Evolutionary conservation across 64 coral and sea anemone species (phyloP).

Genomic region (Dendronephthya gigantea): DNA sequence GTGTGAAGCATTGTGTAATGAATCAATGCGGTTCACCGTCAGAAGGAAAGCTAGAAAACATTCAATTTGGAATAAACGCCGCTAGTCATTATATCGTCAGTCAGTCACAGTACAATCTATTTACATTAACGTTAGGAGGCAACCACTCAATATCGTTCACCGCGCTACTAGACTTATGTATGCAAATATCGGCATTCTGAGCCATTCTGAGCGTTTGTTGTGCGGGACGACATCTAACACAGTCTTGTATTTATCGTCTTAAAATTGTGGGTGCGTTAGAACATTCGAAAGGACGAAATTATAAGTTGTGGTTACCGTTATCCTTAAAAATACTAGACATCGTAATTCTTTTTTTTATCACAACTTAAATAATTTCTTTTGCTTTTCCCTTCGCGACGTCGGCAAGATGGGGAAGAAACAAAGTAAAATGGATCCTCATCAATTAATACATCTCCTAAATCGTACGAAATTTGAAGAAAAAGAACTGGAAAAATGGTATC

Average conservation of each 20-base stretch:
- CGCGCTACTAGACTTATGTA: background rate
- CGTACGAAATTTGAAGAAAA: slow-evolving; percentile 94
- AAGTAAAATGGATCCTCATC: slow-evolving; percentile 74
- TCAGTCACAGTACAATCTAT: background rate
- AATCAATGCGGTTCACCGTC: background rate
- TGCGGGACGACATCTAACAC: background rate
- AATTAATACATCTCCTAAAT: slow-evolving; percentile 65
- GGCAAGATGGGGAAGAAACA: slow-evolving; percentile 86
- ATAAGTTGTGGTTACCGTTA: background rate
- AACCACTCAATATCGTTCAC: slow-evolving; percentile 4
- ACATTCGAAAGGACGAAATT: background rate
- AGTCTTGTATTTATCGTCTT: background rate
- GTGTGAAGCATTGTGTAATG: background rate
- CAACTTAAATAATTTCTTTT: background rate
- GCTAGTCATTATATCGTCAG: background rate
- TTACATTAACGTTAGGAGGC: background rate
- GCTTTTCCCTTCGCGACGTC: background rate
- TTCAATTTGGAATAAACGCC: background rate
- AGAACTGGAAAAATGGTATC: slow-evolving; percentile 86
- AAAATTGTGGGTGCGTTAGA: background rate
- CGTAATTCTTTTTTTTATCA: background rate
- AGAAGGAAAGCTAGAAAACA: background rate
- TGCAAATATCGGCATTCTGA: background rate
- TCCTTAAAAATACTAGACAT: background rate
- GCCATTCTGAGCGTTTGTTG: background rate